Evolutionary conservation across 2,113 vertebrate species (phyloP), one percentile per base, ranked within the genome.

Genomic region (Prionailurus bengalensis): DNA sequence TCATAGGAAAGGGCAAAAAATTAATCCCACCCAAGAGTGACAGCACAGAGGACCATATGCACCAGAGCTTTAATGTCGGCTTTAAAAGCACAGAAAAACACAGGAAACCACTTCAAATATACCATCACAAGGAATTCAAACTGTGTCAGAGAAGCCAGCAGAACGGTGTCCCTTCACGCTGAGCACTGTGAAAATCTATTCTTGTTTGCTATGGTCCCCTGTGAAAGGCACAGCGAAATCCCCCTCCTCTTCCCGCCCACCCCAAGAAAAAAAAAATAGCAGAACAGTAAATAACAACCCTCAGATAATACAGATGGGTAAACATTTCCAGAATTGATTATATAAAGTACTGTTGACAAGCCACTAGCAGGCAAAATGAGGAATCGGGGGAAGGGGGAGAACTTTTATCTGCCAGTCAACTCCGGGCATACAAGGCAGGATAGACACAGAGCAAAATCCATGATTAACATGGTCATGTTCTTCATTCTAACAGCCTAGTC

Each of bases 321-420:
- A 95, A 97, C 78, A 95, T 79, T 96, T 97, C 89, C 86, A 91
- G 91, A 95, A 96, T 58, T 85, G 82, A 91, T 97, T 96, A 36
- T 89, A 63, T 93, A 90, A 89, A 94, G 83, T 61, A 87, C 76
- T 95, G 66, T 93, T 91, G 97, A 83, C 85, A 90, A 95, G 73
- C 51, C 73, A 86, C 78, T 16, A 88, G 94, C 70, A 76, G 83
- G 53, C 73, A 86, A 96, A 91, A 79, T 79, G 65, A 84, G 58
- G 25, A 80, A 19, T n/a, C 58, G 65, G 39, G 74, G 51, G 42
- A 48, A 14, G n/a, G 23, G 65, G 33, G n/a, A 66, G 78, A 53
- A 36, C 68, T 92, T 92, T 66, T 29, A n/a, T 94, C 76, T 97
- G 84, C 80, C 51, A 42, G 55, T 83, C 89, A 82, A 21, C 85